Conservation (phyloP, 2,888 invertebrate genomes). For the Heliconius ethilla region DNA sequence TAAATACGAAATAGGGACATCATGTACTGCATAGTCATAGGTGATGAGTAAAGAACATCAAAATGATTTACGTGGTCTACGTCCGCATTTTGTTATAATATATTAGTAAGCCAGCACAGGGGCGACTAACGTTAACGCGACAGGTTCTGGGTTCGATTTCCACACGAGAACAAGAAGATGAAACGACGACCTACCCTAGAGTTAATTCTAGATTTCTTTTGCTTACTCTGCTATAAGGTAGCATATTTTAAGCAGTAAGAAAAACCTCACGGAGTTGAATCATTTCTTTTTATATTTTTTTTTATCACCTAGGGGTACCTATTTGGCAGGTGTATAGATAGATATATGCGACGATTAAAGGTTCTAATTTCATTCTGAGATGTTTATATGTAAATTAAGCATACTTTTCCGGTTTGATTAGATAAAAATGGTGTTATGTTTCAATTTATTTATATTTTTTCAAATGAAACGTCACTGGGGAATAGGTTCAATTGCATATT, state of each 20-base stretch:
- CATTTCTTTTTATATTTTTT: no score
- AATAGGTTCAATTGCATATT: no score
- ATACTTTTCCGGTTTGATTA: slow-evolving; percentile 9
- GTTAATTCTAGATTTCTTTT: no score
- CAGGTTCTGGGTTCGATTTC: no score
- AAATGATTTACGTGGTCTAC: neutral
- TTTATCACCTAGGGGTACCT: no score
- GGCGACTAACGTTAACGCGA: no score
- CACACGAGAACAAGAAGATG: no score
- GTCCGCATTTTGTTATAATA: neutral
- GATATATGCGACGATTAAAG: neutral
- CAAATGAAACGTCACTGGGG: neutral
- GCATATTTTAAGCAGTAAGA: no score
- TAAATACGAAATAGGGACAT: neutral
- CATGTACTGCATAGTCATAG: neutral
- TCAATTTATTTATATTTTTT: neutral
- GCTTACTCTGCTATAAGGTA: no score
- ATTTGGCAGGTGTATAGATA: neutral
- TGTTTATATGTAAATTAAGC: slow-evolving; percentile 2
- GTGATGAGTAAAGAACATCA: neutral
- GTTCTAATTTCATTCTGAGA: slow-evolving; percentile 1
- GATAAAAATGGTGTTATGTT: slow-evolving; percentile 4
- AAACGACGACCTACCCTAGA: no score
- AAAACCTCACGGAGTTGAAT: no score
- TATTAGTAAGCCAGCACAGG: neutral